phyloP scores from a whole-genome alignment of 2,797 vertebrate species.

The Caiman crocodilus region DNA sequence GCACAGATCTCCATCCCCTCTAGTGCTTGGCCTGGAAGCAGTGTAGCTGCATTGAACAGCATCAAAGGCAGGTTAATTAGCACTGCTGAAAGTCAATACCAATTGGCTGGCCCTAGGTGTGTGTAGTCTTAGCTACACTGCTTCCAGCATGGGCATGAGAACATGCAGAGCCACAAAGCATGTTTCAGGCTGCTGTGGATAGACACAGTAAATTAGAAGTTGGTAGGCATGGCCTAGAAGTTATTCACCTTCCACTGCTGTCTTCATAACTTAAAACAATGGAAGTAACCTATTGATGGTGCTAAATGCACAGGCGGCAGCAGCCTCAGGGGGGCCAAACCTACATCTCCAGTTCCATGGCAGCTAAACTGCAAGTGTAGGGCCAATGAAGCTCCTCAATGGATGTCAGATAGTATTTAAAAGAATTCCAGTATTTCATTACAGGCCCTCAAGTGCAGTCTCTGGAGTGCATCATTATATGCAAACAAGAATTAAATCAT shows the following conservation, averaged over 20 bases:
- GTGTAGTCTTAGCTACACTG: no score
- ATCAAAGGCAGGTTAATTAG: no score
- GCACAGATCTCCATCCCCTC: no score
- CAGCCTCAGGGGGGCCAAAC: background rate
- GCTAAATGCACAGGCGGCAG: background rate
- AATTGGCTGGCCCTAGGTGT: no score
- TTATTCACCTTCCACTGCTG: background rate
- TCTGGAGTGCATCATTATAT: background rate
- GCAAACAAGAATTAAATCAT: background rate
- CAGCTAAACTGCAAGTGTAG: background rate
- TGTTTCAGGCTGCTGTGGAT: no score
- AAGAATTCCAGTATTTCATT: background rate
- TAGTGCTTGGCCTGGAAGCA: no score
- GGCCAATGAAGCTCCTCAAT: background rate
- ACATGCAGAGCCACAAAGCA: no score
- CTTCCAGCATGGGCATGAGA: no score
- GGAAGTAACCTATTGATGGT: background rate
- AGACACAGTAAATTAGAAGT: no score
- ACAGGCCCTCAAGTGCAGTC: background rate
- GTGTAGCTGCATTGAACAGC: no score
- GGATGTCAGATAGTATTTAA: background rate
- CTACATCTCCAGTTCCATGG: background rate
- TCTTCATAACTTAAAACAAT: background rate
- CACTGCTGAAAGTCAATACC: no score
- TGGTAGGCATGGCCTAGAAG: background rate